Conservation (phyloP, 2,113 vertebrate species). For the Thalassarche chlororhynchos region DNA sequence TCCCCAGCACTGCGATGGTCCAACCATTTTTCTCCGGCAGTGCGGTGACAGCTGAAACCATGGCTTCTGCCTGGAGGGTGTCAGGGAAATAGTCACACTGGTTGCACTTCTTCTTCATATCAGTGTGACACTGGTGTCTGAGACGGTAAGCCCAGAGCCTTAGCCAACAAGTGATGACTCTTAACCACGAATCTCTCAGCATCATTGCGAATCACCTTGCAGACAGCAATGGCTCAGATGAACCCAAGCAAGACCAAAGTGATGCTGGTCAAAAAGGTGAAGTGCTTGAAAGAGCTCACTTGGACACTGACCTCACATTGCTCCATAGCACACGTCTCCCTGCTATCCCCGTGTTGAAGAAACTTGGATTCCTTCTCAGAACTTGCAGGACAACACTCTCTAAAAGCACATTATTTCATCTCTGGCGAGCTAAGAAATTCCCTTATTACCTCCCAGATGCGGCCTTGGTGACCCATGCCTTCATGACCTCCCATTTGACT, state of each 20-base stretch:
- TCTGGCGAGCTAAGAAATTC: not conserved
- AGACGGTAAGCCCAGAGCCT: not conserved
- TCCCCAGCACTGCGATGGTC: accelerated
- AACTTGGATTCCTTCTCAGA: not conserved
- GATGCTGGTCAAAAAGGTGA: not conserved
- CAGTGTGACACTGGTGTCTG: not conserved
- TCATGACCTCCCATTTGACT: not conserved
- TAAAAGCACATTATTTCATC: not conserved
- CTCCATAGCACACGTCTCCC: not conserved
- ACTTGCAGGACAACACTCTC: not conserved
- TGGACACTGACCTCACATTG: not conserved
- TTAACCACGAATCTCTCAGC: not conserved
- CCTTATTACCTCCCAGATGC: not conserved
- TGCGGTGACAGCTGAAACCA: not conserved
- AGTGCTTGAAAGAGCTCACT: not conserved
- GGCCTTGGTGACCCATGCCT: not conserved
- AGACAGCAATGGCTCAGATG: not conserved
- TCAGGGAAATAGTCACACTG: not conserved
- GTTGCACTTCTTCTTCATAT: not conserved
- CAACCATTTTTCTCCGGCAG: not conserved
- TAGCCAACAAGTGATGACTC: not conserved
- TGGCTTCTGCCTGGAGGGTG: not conserved
- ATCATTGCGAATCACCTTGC: not conserved
- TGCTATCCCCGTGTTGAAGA: not conserved
- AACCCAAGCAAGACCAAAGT: not conserved